Evolutionary conservation across 2,113 vertebrate genomes (phyloP).

Genomic region (Microcebus jonahi): DNA sequence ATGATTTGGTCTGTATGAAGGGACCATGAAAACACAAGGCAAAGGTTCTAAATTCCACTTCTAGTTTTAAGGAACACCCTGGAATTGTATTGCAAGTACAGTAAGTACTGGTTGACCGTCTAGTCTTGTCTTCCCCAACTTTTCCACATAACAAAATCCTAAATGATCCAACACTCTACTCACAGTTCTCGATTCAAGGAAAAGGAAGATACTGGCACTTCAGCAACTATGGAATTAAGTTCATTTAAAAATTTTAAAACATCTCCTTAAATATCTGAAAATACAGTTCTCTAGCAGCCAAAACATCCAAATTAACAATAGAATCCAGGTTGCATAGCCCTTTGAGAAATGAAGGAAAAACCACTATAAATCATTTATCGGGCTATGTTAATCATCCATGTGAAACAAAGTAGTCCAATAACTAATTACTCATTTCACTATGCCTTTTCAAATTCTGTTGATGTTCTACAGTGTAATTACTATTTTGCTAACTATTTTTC

Average conservation of each 20-base stretch:
- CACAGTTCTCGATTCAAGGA: not conserved
- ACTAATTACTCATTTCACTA: not conserved
- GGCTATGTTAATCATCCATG: not conserved
- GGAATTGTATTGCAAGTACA: not conserved
- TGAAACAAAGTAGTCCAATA: not conserved
- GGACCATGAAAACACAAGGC: not conserved
- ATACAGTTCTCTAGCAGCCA: not conserved
- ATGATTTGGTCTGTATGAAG: slow-evolving; percentile 2
- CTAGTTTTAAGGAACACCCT: not conserved
- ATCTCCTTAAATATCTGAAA: not conserved
- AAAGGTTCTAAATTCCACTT: not conserved
- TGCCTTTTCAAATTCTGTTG: slow-evolving; percentile 15
- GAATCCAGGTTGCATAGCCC: not conserved
- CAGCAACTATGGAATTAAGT: not conserved
- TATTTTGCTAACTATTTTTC: slow-evolving; percentile 37
- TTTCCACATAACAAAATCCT: not conserved
- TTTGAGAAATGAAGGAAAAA: not conserved
- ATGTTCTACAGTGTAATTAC: not conserved
- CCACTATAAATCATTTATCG: not conserved
- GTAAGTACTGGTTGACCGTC: accelerated
- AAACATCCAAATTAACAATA: not conserved
- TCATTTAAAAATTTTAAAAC: not conserved
- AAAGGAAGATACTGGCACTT: not conserved
- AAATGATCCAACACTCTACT: not conserved
- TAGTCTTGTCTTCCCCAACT: not conserved